Conservation (phyloP, 2,888 invertebrate genomes). For the Agapostemon virescens region DNA sequence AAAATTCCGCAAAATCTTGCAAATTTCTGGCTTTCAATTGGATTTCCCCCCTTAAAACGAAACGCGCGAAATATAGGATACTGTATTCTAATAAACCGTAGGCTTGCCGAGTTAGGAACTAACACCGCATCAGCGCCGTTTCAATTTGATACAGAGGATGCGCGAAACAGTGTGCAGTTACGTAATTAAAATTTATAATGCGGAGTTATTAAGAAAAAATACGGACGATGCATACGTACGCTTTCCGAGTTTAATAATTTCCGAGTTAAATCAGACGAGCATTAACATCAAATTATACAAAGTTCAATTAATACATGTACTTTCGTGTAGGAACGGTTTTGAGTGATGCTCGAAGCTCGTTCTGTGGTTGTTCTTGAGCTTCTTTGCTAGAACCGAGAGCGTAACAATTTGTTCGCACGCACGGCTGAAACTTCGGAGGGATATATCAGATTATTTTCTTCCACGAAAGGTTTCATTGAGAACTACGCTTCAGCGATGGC, state of each 20-base stretch:
- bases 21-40: too few species aligned
- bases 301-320: background rate
- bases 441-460: background rate
- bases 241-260: background rate
- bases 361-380: background rate
- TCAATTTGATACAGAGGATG: background rate
- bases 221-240: background rate
- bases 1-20: too few species aligned
- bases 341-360: background rate
- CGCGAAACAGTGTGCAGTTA: background rate
- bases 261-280: background rate
- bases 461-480: background rate
- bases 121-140: background rate
- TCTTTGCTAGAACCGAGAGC: background rate
- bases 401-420: background rate
- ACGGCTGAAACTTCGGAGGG: background rate
- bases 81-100: background rate
- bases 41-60: too few species aligned
- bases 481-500: background rate
- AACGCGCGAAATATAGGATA: background rate
- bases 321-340: background rate
- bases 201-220: background rate
- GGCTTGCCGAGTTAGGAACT: background rate
- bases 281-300: background rate
- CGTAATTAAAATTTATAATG: background rate